phyloP scores from a whole-genome alignment of 2,113 vertebrate species.

The Sula dactylatra region DNA sequence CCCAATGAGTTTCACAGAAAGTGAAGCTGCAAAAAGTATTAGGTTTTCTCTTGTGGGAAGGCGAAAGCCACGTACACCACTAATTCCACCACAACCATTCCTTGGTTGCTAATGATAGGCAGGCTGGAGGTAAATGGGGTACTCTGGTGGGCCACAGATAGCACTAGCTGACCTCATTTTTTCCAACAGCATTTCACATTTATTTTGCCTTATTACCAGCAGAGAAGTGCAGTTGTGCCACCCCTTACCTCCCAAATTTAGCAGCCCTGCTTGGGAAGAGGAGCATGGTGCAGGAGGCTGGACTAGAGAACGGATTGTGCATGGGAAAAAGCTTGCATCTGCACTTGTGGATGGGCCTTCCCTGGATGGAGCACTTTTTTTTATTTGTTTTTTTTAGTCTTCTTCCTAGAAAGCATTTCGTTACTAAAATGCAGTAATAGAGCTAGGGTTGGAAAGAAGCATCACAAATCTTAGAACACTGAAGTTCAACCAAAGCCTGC shows the following conservation, averaged over 20 bases:
- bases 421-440: background rate
- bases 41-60: slow-evolving; percentile 36
- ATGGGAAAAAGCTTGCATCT: background rate
- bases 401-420: background rate
- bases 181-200: background rate
- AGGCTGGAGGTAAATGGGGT: background rate
- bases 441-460: background rate
- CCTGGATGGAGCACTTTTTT: background rate
- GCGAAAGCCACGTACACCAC: background rate
- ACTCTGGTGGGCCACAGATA: background rate
- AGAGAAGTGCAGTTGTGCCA: background rate
- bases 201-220: background rate
- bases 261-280: background rate
- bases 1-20: background rate
- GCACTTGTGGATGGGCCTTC: background rate
- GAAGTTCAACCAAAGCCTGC: background rate
- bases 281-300: background rate
- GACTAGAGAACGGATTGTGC: background rate
- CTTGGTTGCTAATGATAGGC: background rate
- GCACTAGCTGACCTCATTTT: background rate
- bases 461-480: background rate
- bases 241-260: background rate
- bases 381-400: background rate
- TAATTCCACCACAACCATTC: background rate
- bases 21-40: background rate